Evolutionary conservation across 2,113 vertebrate species (phyloP).

Genomic region (Pangasianodon hypophthalmus): DNA sequence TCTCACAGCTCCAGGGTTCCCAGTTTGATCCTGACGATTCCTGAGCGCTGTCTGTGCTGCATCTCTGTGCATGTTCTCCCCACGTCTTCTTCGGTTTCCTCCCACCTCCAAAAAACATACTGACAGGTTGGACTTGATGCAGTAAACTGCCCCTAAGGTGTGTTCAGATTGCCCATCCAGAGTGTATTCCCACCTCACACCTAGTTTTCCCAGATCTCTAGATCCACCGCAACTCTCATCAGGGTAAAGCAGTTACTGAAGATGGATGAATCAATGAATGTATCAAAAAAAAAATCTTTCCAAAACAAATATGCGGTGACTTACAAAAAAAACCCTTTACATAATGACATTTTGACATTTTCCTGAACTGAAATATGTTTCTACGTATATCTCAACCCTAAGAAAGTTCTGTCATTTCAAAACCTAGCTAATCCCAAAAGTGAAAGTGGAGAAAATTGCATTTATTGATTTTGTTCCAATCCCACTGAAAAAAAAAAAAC

Average conservation of each 20-base stretch:
- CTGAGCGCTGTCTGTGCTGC: background rate
- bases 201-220: background rate
- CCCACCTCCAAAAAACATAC: background rate
- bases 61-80: background rate
- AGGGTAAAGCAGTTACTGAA: background rate
- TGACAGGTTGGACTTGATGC: background rate
- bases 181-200: background rate
- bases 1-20: background rate
- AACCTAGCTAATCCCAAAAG: background rate
- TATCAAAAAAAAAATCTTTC: background rate
- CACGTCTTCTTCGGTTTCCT: background rate
- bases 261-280: background rate
- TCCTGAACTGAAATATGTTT: background rate
- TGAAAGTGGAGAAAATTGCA: background rate
- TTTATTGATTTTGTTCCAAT: background rate
- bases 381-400: background rate
- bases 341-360: too few species aligned
- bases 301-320: background rate
- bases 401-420: background rate
- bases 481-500: background rate
- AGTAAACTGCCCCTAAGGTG: background rate
- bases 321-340: background rate
- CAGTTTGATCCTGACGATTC: background rate
- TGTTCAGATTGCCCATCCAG: background rate
- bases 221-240: background rate